Percentiles rank a stretch among this genome's conserved stretches.
phyloP scores from a whole-genome alignment of 2,797 vertebrate genomes.

The Dromococcyx pavoninus region DNA sequence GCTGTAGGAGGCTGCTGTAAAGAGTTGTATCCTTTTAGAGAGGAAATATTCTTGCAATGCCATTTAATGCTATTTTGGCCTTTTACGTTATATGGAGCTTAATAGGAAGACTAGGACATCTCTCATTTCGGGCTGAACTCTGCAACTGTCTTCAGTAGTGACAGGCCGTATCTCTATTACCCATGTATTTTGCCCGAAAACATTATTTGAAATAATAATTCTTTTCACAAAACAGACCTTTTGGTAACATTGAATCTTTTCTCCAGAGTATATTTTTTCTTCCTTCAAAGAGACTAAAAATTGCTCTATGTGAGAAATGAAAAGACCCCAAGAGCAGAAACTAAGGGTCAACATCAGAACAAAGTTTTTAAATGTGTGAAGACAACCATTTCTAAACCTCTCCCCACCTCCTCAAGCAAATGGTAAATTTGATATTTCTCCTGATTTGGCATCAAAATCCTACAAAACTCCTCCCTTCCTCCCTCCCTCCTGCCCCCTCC shows the following conservation, averaged over 20 bases:
- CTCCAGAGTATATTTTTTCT: not conserved
- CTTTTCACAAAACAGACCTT: not conserved
- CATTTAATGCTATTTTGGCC: not conserved
- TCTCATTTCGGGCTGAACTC: not conserved
- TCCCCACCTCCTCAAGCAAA: not conserved
- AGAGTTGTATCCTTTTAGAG: not conserved
- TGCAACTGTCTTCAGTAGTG: not conserved
- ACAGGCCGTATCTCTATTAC: not conserved
- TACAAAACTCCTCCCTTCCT: not conserved
- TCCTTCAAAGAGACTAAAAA: not conserved
- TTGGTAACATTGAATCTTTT: not conserved
- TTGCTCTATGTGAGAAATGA: not conserved
- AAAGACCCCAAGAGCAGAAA: not conserved
- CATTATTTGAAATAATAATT: not conserved
- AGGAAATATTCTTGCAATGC: not conserved
- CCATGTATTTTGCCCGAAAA: not conserved
- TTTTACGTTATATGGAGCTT: not conserved
- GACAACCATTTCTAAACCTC: not conserved
- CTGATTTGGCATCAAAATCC: not conserved
- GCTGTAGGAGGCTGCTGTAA: not conserved
- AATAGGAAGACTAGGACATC: not conserved
- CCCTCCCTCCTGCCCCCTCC: no score
- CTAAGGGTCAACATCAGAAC: not conserved
- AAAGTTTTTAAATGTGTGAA: not conserved
- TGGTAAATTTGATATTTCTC: not conserved